Percentiles rank a stretch among this genome's conserved stretches.
These are phyloP conservation scores for Marasmarcha lunaedactyla DNA, from an alignment of 2,888 invertebrate genomes.

Conservation along the genomic window DNA sequence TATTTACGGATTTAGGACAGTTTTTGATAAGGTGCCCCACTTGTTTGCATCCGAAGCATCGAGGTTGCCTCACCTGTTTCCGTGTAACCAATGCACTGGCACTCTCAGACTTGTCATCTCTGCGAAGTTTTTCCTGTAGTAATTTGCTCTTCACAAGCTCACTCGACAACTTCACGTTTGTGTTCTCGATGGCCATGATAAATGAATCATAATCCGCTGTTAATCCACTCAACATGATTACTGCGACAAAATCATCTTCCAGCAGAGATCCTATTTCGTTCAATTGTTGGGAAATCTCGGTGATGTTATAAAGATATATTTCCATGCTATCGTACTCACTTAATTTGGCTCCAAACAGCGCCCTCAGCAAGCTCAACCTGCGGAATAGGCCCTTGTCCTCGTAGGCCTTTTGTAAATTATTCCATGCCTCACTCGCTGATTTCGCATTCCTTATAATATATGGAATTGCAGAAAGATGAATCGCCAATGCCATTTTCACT, in stretches of 20 bases:
- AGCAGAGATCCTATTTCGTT: conserved; percentile 12
- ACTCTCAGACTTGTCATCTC: conserved; percentile 5
- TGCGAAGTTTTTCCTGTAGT: conserved; percentile 4
- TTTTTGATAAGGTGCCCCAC: conserved; percentile 5
- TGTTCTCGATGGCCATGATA: conserved; percentile 16
- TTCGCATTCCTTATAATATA: conserved; percentile 10
- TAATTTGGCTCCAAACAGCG: conserved; percentile 9
- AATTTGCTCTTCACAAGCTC: conserved; percentile 11
- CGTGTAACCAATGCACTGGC: neutral
- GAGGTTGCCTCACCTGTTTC: neutral
- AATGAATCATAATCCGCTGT: conserved; percentile 15
- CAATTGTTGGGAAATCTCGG: conserved; percentile 11
- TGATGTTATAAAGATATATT: conserved; percentile 8
- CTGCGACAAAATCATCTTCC: conserved; percentile 16
- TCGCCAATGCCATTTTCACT: conserved; percentile 11
- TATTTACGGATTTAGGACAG: conserved; percentile 3
- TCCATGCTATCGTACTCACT: conserved; percentile 9
- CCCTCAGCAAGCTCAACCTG: conserved; percentile 7
- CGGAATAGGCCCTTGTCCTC: conserved; percentile 12
- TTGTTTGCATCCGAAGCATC: conserved; percentile 8
- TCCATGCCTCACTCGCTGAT: conserved; percentile 11
- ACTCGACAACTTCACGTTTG: conserved; percentile 7
- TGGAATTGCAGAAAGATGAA: conserved; percentile 5
- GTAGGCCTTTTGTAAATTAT: conserved; percentile 9
- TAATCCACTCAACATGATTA: conserved; percentile 15